phyloP scores from a whole-genome alignment of 2,888 invertebrate genomes.

The Rhorus exstirpatorius region DNA sequence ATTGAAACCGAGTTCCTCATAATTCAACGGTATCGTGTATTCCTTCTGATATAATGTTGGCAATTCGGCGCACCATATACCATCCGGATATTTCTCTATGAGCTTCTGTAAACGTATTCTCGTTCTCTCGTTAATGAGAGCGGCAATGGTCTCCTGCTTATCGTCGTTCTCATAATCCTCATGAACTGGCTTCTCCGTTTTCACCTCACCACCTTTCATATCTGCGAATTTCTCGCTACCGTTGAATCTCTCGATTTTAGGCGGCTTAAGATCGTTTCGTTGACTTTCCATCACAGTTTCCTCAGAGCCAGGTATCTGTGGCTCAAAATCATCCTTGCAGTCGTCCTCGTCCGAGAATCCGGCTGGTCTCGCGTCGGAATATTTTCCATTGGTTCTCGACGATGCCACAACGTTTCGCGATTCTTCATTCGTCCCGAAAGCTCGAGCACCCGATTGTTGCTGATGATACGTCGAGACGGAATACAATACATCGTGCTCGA shows the following conservation, averaged over 20 bases:
- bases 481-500: constrained; percentile 56
- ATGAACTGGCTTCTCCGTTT: no score
- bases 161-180: not conserved
- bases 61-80: constrained; percentile 82
- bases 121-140: constrained; percentile 75
- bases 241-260: not conserved
- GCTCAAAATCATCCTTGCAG: not conserved
- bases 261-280: no score
- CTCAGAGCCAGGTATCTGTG: no score
- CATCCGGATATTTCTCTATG: constrained; percentile 78
- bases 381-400: not conserved
- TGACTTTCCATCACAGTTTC: no score
- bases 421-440: not conserved
- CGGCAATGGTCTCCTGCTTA: constrained; percentile 12
- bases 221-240: constrained; percentile 5
- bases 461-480: not conserved
- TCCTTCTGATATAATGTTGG: constrained; percentile 77
- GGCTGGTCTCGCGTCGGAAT: not conserved
- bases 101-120: constrained; percentile 78
- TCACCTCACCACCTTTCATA: no score
- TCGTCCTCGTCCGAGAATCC: not conserved
- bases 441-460: not conserved
- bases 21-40: constrained; percentile 79
- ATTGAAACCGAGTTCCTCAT: constrained; percentile 79
- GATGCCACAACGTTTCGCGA: not conserved